Conservation (phyloP, 2,113 vertebrate species). For the Xyrauchen texanus region DNA sequence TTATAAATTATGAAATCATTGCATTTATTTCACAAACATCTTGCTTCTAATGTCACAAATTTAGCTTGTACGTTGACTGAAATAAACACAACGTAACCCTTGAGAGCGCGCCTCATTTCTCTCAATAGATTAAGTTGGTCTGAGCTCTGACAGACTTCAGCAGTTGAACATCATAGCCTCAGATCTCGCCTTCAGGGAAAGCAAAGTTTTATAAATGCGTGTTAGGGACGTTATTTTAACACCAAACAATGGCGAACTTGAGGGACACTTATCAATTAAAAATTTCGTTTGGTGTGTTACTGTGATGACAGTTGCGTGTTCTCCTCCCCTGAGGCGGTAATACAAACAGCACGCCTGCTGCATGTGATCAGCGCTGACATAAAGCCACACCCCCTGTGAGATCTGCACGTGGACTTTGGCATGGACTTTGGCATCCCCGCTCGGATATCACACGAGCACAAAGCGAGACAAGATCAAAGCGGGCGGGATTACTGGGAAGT, state of each 20-base stretch:
- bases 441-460: conserved; percentile 15
- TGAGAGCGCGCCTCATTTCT: conserved; percentile 11
- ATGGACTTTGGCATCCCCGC: conserved; percentile 60
- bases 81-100: background rate
- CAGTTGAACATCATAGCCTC: conserved; percentile 47
- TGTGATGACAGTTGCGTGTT: conserved; percentile 14
- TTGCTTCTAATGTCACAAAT: background rate
- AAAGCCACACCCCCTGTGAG: conserved; percentile 63
- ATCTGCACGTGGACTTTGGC: conserved; percentile 77
- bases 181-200: conserved; percentile 10
- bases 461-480: background rate
- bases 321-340: background rate
- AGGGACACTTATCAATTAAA: conserved; percentile 5
- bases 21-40: too few species aligned
- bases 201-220: conserved; percentile 35
- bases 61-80: background rate
- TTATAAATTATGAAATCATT: too few species aligned
- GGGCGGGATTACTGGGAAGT: background rate
- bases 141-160: conserved; percentile 43
- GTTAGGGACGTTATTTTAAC: background rate
- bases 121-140: conserved; percentile 61
- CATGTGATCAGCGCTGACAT: conserved; percentile 63
- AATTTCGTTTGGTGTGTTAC: conserved; percentile 12
- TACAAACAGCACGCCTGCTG: conserved; percentile 63
- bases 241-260: background rate